Base-by-base conservation (phyloP, 2,888 invertebrate species). In the Caenorhabditis afra region DNA sequence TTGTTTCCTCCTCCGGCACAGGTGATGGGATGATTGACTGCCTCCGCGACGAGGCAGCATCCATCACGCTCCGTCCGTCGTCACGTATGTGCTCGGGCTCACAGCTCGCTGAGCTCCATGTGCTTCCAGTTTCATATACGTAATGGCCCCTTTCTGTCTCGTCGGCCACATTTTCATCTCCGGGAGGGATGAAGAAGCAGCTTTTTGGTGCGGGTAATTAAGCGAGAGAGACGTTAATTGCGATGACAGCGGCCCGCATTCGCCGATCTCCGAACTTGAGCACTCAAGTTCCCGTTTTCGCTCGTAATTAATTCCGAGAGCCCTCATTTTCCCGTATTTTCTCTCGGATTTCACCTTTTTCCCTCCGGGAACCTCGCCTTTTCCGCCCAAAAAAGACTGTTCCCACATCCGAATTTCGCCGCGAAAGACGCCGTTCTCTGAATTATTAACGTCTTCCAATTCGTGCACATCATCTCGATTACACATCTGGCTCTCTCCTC, bases 11-110 rank as follows among this genome's bases (percentile, higher is more conserved):
- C 64, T 3, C 4, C 29, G 7, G 58, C 57, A 62, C 73, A 70
- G 70, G 70, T 70, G 70, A 70, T 70, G 45, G 61, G 55, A 70
- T 70, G 70, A 70, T 61, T 61, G 61, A 70, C 53, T 59, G 18
- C 67, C 37, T 29, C 23, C 16, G n/a, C 44, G 45, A 22, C 12
- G 14, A n/a, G 7, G 45, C 29, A 16, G 16, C 76, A 55, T 61
- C 67, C 35, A 66, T 71, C 61, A 61, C 53, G 57, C 62, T 52
- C 41, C 61, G 18, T n/a, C n/a, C 64, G 23, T 14, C 11, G 12
- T 41, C 41, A 55, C 49, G 41, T 55, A 67, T 18, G 14, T 49
- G 5, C 49, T 35, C 55, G 14, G 37, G 45, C 49, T 49, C 55
- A 44, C 44, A 39, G 23, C 29, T 50, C 23, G 8, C 41, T 64